phyloP scores from a whole-genome alignment of 2,113 vertebrate species.

The Gobio gobio region DNA sequence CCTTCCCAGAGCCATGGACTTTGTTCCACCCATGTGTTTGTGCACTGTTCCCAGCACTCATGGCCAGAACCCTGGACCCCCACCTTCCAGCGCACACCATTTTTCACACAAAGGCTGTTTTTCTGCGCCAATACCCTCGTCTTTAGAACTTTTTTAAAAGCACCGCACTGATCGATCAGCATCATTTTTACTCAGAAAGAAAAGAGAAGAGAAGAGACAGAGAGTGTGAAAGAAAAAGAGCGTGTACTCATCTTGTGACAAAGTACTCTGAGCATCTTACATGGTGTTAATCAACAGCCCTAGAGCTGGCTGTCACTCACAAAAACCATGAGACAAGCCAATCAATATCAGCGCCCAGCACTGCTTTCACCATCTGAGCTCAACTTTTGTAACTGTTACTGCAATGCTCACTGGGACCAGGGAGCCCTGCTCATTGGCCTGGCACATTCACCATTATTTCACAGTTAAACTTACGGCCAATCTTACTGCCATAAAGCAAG shows the following conservation, averaged over 20 bases:
- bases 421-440: conserved; percentile 1
- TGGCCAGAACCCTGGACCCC: neutral
- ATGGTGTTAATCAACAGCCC: conserved; percentile 41
- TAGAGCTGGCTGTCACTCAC: conserved; percentile 40
- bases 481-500: conserved; percentile 16
- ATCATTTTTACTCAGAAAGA: conserved; percentile 13
- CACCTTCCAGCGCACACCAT: neutral
- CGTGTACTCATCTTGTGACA: conserved; percentile 35
- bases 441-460: neutral
- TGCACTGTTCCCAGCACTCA: neutral
- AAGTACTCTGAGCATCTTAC: conserved; percentile 35
- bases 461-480: neutral
- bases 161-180: conserved; percentile 20
- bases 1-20: conserved; percentile 10
- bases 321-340: conserved; percentile 17
- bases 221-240: conserved; percentile 12
- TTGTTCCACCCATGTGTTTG: conserved; percentile 14
- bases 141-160: conserved; percentile 24
- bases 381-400: neutral
- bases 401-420: neutral
- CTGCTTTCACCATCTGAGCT: conserved; percentile 21
- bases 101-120: conserved; percentile 33
- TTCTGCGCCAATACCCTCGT: neutral
- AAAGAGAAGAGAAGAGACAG: conserved; percentile 10
- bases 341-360: conserved; percentile 11